A percentile compares a stretch with the other conserved stretches of the same genome.
Evolutionary conservation across 2,113 vertebrate genomes (phyloP).

Genomic region (Seriola quinqueradiata): DNA sequence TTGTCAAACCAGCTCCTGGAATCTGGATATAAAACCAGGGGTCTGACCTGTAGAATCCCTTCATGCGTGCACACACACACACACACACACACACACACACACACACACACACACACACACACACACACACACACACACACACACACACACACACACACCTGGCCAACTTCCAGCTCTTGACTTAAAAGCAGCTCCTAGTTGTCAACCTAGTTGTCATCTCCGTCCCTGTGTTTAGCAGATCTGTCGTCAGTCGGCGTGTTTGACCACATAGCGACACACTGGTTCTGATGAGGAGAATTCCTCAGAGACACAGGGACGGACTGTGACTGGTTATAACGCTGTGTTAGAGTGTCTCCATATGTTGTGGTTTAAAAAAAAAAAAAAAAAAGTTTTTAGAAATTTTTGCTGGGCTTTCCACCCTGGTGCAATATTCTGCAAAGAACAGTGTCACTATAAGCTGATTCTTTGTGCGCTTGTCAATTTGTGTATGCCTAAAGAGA

Average conservation of each 20-base stretch:
- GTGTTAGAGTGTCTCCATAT: not conserved
- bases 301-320: constrained; percentile 7
- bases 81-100: not conserved
- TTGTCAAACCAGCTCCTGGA: no score
- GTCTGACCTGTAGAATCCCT: not conserved
- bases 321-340: not conserved
- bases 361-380: not conserved
- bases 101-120: not conserved
- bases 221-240: constrained; percentile 42
- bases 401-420: constrained; percentile 23
- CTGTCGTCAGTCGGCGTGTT: constrained; percentile 50
- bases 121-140: not conserved
- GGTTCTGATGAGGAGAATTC: constrained; percentile 46
- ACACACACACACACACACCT: constrained; percentile 5
- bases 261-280: constrained; percentile 25
- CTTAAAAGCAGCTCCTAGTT: constrained; percentile 39
- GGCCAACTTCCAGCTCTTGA: constrained; percentile 12
- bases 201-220: constrained; percentile 50
- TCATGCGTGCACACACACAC: not conserved
- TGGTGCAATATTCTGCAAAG: constrained; percentile 4
- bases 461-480: constrained; percentile 59
- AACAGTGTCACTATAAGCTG: constrained; percentile 36
- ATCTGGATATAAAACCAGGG: not conserved
- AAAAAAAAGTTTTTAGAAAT: not conserved
- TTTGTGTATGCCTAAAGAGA: constrained; percentile 47